phyloP scores from a whole-genome alignment of 2,797 vertebrate genomes.

The Tamandua tetradactyla region DNA sequence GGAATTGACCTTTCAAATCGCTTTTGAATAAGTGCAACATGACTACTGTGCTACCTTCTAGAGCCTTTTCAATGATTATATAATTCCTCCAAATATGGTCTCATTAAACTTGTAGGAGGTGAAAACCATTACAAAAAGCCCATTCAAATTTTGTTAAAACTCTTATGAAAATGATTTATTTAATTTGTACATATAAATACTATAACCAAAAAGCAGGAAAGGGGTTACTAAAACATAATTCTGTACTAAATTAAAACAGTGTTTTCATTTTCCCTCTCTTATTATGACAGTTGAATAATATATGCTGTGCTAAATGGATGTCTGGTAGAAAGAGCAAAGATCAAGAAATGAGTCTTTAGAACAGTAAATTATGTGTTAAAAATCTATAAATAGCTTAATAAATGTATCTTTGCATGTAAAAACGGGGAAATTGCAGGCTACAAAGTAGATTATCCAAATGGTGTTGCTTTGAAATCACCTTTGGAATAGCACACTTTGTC shows the following conservation, averaged over 20 bases:
- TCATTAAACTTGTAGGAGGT: conserved; percentile 69
- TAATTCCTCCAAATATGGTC: conserved; percentile 70
- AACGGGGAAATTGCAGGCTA: conserved; percentile 69
- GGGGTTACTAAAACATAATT: conserved; percentile 75
- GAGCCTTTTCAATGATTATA: conserved; percentile 70
- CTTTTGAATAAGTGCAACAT: conserved; percentile 66
- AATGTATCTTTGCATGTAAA: conserved; percentile 62
- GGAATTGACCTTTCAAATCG: conserved; percentile 69
- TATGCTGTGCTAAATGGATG: conserved; percentile 58
- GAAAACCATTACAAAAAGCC: conserved; percentile 62
- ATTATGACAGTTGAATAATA: conserved; percentile 77
- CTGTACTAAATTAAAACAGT: conserved; percentile 74
- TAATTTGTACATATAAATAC: conserved; percentile 67
- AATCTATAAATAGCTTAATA: conserved; percentile 79
- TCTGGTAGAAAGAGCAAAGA: conserved; percentile 77
- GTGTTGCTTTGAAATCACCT: conserved; percentile 59
- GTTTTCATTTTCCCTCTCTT: conserved; percentile 72
- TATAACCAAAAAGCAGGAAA: conserved; percentile 66
- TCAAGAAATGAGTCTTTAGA: conserved; percentile 78
- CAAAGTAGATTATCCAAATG: conserved; percentile 62
- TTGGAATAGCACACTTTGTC: conserved; percentile 27
- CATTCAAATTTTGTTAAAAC: conserved; percentile 69
- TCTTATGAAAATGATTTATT: conserved; percentile 68
- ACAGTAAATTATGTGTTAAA: conserved; percentile 76
- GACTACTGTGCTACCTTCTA: conserved; percentile 58